Base-by-base conservation (phyloP, 2,888 invertebrate genomes). In the Drosophila aldrichi region DNA sequence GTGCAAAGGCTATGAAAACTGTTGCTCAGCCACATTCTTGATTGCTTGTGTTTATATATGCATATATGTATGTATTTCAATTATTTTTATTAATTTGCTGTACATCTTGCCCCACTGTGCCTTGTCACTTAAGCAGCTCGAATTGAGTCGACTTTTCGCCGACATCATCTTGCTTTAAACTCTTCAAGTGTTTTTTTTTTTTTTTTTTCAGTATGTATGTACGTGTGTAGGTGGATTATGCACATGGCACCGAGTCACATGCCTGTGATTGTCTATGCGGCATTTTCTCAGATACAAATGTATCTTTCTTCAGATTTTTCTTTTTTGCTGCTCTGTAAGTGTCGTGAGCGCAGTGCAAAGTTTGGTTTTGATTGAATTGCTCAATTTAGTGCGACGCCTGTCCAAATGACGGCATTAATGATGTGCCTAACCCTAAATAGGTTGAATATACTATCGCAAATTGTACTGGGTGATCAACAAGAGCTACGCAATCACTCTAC, bases 341-440 rank as follows among this genome's bases (percentile, higher is more conserved):
- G 63, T 64, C 57, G 57, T 38, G 56, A 56, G 25, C 49, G 25
- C 59, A 48, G 71, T 63, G 55, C 71, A 69, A 70, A 78, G 76
- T 71, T 78, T 74, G 58, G 68, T 56, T 77, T 62, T 71, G 82
- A 84, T 88, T 87, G 77, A 87, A 82, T 88, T 87, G 79, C 87
- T 84, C 81, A 85, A 89, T 82, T 89, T 86, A 82, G 34, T 62
- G 43, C 34, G 62, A 63, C 68, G 71, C 63, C 63, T 63, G 54
- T n/a, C 41, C 40, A 62, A 68, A 62, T 70, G 67, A 68, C 68
- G 52, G 46, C 67, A 71, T 69, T 71, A 76, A 77, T 76, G 56
- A 52, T 63, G 59, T 55, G 52, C 63, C 60, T 67, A 79, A 73
- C 62, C 63, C 65, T 52, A 69, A 73, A 79, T 73, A 57, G 52